Conservation (phyloP, 2,113 vertebrate genomes). For the Cavia porcellus region DNA sequence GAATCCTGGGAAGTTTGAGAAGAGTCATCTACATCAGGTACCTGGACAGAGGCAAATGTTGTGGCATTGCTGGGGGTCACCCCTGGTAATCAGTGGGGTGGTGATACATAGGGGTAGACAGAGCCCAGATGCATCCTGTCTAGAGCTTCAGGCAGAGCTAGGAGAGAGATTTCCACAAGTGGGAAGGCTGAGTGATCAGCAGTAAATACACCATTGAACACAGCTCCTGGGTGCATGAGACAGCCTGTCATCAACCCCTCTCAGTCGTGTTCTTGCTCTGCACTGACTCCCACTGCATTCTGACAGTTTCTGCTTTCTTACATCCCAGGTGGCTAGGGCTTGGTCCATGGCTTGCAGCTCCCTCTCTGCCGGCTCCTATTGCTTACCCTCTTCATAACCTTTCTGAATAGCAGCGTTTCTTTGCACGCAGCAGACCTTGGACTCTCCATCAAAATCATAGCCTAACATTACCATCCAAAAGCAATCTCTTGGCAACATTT, state of each 20-base stretch:
- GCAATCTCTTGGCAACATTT: background rate
- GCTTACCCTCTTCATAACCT: background rate
- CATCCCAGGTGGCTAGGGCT: background rate
- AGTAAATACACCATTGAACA: background rate
- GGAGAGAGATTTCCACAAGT: background rate
- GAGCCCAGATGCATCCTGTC: background rate
- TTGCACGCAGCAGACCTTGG: background rate
- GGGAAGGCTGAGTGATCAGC: background rate
- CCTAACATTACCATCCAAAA: background rate
- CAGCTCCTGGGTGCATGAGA: accelerated
- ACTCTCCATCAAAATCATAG: background rate
- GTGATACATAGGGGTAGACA: background rate
- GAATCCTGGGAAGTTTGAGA: background rate
- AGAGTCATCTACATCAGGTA: background rate
- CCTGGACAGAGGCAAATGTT: background rate
- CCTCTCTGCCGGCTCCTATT: background rate
- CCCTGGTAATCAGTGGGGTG: background rate
- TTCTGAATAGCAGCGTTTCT: background rate
- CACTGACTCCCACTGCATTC: background rate
- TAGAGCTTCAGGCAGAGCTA: background rate
- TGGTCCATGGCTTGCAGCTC: background rate
- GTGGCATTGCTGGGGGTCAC: background rate
- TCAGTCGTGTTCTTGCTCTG: accelerated
- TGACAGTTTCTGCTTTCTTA: background rate
- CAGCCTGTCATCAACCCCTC: background rate